Conservation (phyloP, 2,888 invertebrate genomes). For the Ceriagrion tenellum region DNA sequence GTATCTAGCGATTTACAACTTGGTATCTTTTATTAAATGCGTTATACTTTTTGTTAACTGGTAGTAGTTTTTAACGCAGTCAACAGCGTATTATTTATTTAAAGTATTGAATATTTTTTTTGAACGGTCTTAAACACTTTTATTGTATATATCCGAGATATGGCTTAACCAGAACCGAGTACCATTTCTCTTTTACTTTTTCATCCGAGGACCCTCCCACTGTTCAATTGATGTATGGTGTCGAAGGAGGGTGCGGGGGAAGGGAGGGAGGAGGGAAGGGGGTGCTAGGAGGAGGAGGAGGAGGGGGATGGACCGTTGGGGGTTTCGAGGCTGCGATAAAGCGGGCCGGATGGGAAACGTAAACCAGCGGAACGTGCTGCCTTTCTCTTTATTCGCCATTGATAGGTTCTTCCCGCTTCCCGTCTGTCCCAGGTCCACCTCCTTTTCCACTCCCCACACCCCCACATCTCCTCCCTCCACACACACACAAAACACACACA, state of each 20-base stretch:
- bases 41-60: no score
- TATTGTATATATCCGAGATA: no score
- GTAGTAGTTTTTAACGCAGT: no score
- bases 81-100: no score
- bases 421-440: neutral
- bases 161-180: no score
- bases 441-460: neutral
- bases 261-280: neutral
- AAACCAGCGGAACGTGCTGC: conserved; percentile 36
- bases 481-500: neutral
- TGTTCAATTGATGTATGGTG: no score
- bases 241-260: neutral
- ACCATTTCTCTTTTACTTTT: no score
- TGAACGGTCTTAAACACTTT: no score
- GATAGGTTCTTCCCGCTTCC: neutral
- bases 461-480: neutral
- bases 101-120: no score
- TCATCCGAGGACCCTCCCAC: no score
- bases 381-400: conserved; percentile 32
- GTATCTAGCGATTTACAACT: no score
- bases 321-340: neutral
- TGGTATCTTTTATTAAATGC: no score
- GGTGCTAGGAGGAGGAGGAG: neutral
- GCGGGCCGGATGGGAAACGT: conserved; percentile 13
- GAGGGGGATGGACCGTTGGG: neutral